Percentiles rank a stretch among this genome's conserved stretches.
Evolutionary conservation across 2,888 invertebrate genomes (phyloP).

Genomic region (Therioaphis trifolii): DNA sequence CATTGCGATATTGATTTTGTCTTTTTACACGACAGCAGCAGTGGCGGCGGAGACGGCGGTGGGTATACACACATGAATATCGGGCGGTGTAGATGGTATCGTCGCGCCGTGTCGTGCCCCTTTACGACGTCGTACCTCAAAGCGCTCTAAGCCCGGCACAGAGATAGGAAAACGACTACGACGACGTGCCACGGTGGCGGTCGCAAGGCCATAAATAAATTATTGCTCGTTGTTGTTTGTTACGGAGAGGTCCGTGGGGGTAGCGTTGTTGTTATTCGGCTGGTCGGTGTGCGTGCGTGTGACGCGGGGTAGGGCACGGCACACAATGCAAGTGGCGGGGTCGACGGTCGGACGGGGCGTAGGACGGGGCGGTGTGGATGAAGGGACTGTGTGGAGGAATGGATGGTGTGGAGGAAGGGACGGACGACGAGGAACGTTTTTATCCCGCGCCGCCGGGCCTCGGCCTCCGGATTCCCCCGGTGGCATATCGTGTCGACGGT

Average conservation of each 20-base stretch:
- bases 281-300: too few species aligned
- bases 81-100: too few species aligned
- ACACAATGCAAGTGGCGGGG: background rate
- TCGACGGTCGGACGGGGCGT: background rate
- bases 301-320: background rate
- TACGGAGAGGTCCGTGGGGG: background rate
- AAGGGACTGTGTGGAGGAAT: background rate
- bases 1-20: constrained; percentile 57
- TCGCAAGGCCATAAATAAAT: constrained; percentile 48
- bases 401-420: background rate
- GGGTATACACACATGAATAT: too few species aligned
- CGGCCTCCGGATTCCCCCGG: background rate
- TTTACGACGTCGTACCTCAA: too few species aligned
- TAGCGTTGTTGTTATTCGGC: background rate
- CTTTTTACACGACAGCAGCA: constrained; percentile 34
- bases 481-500: constrained; percentile 30
- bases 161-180: background rate
- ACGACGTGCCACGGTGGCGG: background rate
- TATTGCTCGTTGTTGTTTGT: constrained; percentile 41
- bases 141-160: too few species aligned
- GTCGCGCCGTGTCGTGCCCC: too few species aligned
- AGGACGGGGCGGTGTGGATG: background rate
- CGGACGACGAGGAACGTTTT: constrained; percentile 33
- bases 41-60: too few species aligned
- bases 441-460: background rate